These are phyloP conservation scores for Strix aluco DNA, from an alignment of 2,113 vertebrate genomes.

Conservation along the genomic window DNA sequence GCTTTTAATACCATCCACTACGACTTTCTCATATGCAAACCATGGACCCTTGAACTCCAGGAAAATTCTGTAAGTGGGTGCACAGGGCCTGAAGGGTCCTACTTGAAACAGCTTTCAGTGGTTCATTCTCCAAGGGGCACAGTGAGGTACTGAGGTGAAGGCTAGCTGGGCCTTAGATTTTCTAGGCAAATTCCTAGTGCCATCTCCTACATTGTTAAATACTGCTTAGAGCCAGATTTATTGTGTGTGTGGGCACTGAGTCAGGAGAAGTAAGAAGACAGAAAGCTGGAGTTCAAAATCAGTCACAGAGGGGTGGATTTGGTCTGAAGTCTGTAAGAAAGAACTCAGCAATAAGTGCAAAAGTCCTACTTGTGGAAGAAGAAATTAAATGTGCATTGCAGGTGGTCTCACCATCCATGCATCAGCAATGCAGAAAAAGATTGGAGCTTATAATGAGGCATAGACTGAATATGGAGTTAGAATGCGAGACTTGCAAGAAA, in stretches of 20 bases:
- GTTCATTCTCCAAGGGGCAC: not conserved
- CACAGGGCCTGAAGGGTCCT: not conserved
- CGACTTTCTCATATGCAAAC: not conserved
- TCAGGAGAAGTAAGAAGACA: not conserved
- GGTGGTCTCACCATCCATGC: not conserved
- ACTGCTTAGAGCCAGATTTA: not conserved
- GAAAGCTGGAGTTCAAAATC: not conserved
- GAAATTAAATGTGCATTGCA: not conserved
- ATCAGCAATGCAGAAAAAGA: not conserved
- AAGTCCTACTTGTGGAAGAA: not conserved
- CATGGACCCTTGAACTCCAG: not conserved
- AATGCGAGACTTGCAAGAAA: not conserved
- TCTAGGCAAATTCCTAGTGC: not conserved
- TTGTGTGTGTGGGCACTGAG: not conserved
- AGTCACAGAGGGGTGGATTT: not conserved
- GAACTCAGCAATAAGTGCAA: not conserved
- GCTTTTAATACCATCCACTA: not conserved
- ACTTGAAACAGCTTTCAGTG: not conserved
- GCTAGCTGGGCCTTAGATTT: not conserved
- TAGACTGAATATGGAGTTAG: not conserved
- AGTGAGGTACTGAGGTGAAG: not conserved
- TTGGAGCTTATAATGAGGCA: not conserved
- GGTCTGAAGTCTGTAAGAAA: not conserved
- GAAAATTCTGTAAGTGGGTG: not conserved
- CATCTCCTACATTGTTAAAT: not conserved